A percentile compares a stretch with the other conserved stretches of the same genome.
phyloP scores from a whole-genome alignment of 2,113 vertebrate species.

The Heterotilapia buettikoferi region DNA sequence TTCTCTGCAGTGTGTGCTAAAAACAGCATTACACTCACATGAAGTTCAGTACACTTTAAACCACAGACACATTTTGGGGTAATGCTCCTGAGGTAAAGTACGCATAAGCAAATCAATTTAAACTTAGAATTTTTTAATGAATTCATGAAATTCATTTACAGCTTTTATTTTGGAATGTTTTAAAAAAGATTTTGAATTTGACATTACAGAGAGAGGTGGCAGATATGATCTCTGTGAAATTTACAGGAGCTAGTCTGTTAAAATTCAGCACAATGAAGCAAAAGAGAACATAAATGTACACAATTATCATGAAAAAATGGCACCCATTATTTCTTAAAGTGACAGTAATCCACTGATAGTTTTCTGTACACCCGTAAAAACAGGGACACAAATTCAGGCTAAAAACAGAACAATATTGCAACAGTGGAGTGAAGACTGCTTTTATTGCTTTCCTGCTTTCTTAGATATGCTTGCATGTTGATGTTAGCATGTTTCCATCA shows the following conservation, averaged over 20 bases:
- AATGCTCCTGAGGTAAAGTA: not conserved
- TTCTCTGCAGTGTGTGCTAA: not conserved
- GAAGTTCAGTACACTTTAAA: not conserved
- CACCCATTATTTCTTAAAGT: not conserved
- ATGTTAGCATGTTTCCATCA: not conserved
- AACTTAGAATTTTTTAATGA: not conserved
- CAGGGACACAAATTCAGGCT: not conserved
- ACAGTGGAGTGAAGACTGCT: not conserved
- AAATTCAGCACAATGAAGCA: not conserved
- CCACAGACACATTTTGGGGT: not conserved
- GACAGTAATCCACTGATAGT: not conserved
- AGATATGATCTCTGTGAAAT: not conserved
- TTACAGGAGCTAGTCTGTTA: not conserved
- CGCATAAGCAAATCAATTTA: not conserved
- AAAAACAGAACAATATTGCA: not conserved
- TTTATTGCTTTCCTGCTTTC: not conserved
- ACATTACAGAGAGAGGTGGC: not conserved
- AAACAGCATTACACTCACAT: not conserved
- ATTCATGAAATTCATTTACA: not conserved
- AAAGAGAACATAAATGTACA: not conserved
- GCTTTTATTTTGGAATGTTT: not conserved
- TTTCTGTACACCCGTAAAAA: not conserved
- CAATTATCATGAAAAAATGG: not conserved
- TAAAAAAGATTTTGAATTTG: not conserved
- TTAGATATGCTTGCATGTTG: not conserved